A percentile compares a stretch with the other conserved stretches of the same genome.
Evolutionary conservation across 1,140 invertebrate species (phyloP).

Genomic region (Ostrea edulis): DNA sequence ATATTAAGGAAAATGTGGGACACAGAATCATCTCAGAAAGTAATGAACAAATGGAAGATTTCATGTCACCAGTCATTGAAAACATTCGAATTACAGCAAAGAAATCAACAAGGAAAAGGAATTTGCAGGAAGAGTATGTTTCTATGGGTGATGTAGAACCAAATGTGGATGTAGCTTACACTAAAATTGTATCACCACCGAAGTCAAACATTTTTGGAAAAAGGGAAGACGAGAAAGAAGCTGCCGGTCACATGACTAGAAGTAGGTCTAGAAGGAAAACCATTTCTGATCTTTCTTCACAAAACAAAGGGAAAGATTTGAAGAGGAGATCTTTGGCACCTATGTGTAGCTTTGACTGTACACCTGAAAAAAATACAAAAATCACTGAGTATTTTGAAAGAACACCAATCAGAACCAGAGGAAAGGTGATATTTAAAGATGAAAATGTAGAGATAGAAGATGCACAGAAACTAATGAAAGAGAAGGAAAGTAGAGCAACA

Average conservation of each 20-base stretch:
- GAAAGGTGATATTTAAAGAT: background rate
- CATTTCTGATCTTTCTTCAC: background rate
- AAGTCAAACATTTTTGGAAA: background rate
- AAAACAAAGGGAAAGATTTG: background rate
- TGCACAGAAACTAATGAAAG: slow-evolving; percentile 34
- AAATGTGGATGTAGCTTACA: background rate
- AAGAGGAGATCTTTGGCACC: background rate
- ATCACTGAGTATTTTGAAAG: background rate
- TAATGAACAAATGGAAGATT: background rate
- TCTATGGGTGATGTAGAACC: background rate
- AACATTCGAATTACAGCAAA: background rate
- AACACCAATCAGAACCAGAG: background rate
- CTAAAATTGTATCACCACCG: background rate
- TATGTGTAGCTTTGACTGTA: background rate
- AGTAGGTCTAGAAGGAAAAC: slow-evolving; percentile 20
- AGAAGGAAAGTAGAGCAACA: slow-evolving; percentile 37
- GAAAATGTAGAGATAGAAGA: slow-evolving; percentile 21
- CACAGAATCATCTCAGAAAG: background rate
- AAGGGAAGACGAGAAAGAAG: background rate
- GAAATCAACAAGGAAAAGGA: background rate
- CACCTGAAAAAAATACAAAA: background rate
- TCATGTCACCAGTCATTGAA: slow-evolving; percentile 2
- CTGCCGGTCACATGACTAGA: background rate
- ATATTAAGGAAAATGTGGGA: background rate
- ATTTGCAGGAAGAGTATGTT: background rate